phyloP scores from a whole-genome alignment of 2,113 vertebrate genomes.

The Nibea coibor region DNA sequence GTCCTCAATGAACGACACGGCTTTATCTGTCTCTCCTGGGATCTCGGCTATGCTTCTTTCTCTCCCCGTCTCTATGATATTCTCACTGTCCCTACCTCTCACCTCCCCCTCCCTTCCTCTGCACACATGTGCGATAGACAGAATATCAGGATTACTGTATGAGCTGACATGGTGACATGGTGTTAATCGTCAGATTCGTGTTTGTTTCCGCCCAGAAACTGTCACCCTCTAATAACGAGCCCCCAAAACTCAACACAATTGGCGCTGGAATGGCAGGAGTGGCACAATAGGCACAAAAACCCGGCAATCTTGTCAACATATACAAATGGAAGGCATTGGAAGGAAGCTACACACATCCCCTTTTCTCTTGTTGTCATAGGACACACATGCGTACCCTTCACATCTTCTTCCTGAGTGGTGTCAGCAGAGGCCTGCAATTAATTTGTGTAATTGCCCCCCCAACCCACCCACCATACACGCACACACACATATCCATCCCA shows the following conservation, averaged over 20 bases:
- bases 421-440: conserved; percentile 81
- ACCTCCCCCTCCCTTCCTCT: conserved; percentile 58
- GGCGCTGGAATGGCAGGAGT: conserved; percentile 74
- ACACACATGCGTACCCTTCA: conserved; percentile 68
- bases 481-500: conserved; percentile 49
- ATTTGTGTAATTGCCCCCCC: conserved; percentile 77
- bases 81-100: conserved; percentile 65
- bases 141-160: conserved; percentile 83
- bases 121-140: conserved; percentile 78
- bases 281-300: conserved; percentile 81
- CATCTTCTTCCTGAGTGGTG: conserved; percentile 76
- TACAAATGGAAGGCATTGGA: conserved; percentile 74
- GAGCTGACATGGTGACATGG: conserved; percentile 81
- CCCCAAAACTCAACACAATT: conserved; percentile 78
- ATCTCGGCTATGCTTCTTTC: conserved; percentile 63
- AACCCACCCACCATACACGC: conserved; percentile 25
- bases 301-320: conserved; percentile 81
- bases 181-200: conserved; percentile 81
- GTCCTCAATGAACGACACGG: conserved; percentile 77
- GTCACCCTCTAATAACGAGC: conserved; percentile 82
- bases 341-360: conserved; percentile 70
- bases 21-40: conserved; percentile 77
- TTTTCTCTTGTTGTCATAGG: conserved; percentile 80
- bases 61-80: conserved; percentile 63
- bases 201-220: conserved; percentile 83